These are phyloP conservation scores for Drosophila aldrichi DNA, from an alignment of 2,888 invertebrate species.

Conservation along the genomic window DNA sequence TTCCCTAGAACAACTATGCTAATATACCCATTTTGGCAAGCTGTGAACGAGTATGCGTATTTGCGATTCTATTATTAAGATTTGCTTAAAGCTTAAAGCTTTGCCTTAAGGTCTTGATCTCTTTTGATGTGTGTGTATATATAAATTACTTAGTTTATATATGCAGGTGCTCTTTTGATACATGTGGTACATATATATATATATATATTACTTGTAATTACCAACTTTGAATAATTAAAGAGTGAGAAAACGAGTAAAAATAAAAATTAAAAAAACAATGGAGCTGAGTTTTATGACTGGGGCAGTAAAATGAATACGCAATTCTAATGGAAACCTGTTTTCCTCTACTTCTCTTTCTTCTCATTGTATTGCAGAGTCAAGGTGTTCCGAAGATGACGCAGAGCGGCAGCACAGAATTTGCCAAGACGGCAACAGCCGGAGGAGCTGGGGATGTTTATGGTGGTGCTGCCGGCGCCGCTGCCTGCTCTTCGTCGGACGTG, in stretches of 20 bases:
- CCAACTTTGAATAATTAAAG: background rate
- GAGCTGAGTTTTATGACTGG: constrained; percentile 38
- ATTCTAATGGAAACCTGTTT: constrained; percentile 76
- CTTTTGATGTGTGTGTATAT: background rate
- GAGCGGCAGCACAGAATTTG: constrained; percentile 48
- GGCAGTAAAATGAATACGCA: constrained; percentile 22
- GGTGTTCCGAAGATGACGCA: constrained; percentile 68
- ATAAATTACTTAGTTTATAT: background rate
- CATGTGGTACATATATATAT: background rate
- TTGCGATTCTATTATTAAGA: background rate
- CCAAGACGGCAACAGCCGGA: constrained; percentile 32
- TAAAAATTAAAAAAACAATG: constrained; percentile 43
- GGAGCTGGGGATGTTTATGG: constrained; percentile 9
- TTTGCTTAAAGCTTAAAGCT: background rate
- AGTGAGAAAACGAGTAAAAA: constrained; percentile 1
- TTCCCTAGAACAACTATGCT: too few species aligned
- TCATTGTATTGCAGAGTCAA: constrained; percentile 46
- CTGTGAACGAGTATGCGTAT: background rate
- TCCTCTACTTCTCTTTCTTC: background rate
- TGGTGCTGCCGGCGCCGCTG: constrained; percentile 20
- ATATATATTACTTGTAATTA: background rate
- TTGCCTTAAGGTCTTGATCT: background rate
- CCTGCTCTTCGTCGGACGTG: constrained; percentile 65
- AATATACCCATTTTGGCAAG: background rate
- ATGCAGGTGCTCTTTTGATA: background rate